Evolutionary conservation across 2,888 invertebrate genomes (phyloP).

Genomic region (Coremacera marginata): DNA sequence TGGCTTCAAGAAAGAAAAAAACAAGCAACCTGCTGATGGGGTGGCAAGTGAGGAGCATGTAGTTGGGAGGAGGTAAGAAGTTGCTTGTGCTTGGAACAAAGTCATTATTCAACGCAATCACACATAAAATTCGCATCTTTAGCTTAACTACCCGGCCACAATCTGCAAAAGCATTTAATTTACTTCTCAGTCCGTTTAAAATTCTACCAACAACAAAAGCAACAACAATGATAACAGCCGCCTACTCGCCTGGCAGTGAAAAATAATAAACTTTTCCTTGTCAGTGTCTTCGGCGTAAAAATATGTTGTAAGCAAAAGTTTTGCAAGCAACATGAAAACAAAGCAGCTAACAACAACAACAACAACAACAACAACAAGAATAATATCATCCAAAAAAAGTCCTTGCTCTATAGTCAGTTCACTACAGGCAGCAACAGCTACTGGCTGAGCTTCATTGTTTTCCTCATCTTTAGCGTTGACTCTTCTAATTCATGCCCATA

Average conservation of each 20-base stretch:
- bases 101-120: conserved; percentile 61
- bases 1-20: not conserved
- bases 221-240: conserved; percentile 17
- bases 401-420: not conserved
- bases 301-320: conserved; percentile 45
- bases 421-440: conserved; percentile 2
- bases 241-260: conserved; percentile 40
- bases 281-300: conserved; percentile 51
- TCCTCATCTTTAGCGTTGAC: not conserved
- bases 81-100: conserved; percentile 38
- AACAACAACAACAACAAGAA: not conserved
- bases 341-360: not conserved
- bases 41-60: conserved; percentile 44
- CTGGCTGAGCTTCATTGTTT: not conserved
- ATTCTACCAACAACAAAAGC: conserved; percentile 18
- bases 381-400: not conserved
- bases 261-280: conserved; percentile 64
- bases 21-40: not conserved
- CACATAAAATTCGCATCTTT: conserved; percentile 24
- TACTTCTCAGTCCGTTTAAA: conserved; percentile 28
- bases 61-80: conserved; percentile 43
- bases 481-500: not conserved
- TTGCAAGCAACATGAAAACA: conserved; percentile 6
- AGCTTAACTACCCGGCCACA: not conserved
- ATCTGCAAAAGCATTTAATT: conserved; percentile 32